phyloP scores from a whole-genome alignment of 2,113 vertebrate species.

The Phaethon lepturus region DNA sequence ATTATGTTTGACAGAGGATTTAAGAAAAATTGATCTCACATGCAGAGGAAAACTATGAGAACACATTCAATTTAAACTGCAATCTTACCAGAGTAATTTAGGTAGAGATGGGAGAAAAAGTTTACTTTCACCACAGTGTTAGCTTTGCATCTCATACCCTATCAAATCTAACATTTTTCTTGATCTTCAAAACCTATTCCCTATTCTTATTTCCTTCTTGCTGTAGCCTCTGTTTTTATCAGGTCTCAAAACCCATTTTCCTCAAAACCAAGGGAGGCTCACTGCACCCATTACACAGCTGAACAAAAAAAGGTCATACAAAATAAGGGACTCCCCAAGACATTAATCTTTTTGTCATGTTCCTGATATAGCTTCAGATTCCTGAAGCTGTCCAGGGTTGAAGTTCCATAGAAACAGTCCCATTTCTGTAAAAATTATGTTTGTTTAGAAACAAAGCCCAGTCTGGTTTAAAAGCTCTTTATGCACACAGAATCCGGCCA shows the following conservation, averaged over 20 bases:
- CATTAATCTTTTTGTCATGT: neutral
- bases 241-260: neutral
- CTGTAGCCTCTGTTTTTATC: neutral
- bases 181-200: neutral
- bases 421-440: neutral
- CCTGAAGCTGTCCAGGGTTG: neutral
- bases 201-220: neutral
- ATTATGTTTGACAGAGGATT: neutral
- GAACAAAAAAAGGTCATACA: fast-evolving
- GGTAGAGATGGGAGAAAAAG: fast-evolving
- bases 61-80: neutral
- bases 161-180: neutral
- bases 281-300: neutral
- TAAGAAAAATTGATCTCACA: neutral
- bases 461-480: neutral
- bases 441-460: neutral
- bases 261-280: neutral
- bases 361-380: neutral
- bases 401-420: neutral
- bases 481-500: neutral
- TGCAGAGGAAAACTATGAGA: neutral
- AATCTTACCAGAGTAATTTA: neutral
- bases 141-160: neutral
- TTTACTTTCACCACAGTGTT: neutral
- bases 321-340: neutral